These are phyloP conservation scores for Drosophila nigromelanica DNA, from an alignment of 1,140 invertebrate genomes.

Conservation along the genomic window DNA sequence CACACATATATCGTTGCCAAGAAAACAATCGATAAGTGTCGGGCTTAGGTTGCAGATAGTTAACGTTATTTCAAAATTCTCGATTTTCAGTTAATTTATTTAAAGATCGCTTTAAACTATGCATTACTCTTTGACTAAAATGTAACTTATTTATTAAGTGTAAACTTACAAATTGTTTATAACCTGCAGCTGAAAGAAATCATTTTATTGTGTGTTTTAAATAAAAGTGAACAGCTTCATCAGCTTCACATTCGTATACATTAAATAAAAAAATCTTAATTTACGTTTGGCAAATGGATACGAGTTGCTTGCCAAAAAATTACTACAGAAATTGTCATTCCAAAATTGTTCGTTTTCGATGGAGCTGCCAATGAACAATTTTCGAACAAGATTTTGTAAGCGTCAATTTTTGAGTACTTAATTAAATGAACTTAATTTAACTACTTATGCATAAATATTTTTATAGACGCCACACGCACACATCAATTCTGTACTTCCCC, in stretches of 20 bases:
- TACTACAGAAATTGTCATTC: slow-evolving; percentile 66
- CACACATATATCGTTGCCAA: background rate
- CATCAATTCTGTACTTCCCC: background rate
- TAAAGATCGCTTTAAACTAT: slow-evolving; percentile 22
- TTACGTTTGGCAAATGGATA: slow-evolving; percentile 52
- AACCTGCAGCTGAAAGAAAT: slow-evolving; percentile 18
- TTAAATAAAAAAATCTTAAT: slow-evolving; percentile 35
- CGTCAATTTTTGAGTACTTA: slow-evolving; percentile 31
- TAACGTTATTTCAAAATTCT: background rate
- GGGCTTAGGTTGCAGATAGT: background rate
- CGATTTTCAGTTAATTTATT: slow-evolving; percentile 51
- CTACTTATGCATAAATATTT: slow-evolving; percentile 50
- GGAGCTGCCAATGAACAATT: slow-evolving; percentile 50
- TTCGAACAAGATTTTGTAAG: slow-evolving; percentile 68
- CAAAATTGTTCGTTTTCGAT: slow-evolving; percentile 63
- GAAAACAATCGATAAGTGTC: slow-evolving; percentile 1
- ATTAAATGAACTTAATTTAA: slow-evolving; percentile 41
- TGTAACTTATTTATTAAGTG: slow-evolving; percentile 28
- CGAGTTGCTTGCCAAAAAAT: slow-evolving; percentile 15
- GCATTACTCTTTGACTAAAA: slow-evolving; percentile 31
- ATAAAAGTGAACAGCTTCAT: slow-evolving; percentile 19
- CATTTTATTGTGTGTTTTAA: slow-evolving; percentile 6
- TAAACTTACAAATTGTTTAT: slow-evolving; percentile 7
- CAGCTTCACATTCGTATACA: slow-evolving; percentile 41
- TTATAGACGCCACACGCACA: background rate